Percentiles rank a stretch among this genome's conserved stretches.
Conservation (phyloP, 2,888 invertebrate species). For the Volucella inanis region DNA sequence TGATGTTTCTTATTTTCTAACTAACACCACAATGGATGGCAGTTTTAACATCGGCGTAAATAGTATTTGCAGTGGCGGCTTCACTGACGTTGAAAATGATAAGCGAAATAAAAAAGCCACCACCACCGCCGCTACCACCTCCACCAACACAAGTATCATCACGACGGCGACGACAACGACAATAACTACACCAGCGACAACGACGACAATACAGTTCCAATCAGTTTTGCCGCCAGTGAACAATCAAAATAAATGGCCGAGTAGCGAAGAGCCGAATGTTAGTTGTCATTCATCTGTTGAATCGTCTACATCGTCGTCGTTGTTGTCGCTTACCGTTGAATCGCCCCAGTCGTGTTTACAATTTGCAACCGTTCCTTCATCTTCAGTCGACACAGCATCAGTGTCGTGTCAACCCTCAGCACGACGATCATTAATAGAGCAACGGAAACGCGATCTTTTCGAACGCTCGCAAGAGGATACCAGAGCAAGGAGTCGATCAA, state of each 20-base stretch:
- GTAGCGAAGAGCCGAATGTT: slow-evolving; percentile 69
- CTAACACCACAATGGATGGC: slow-evolving; percentile 34
- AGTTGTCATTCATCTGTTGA: slow-evolving; percentile 76
- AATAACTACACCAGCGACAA: slow-evolving; percentile 19
- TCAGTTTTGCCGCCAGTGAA: slow-evolving; percentile 47
- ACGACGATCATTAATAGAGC: slow-evolving; percentile 41
- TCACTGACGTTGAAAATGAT: slow-evolving; percentile 65
- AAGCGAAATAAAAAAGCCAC: slow-evolving; percentile 47
- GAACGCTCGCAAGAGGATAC: slow-evolving; percentile 68
- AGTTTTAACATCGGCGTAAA: slow-evolving; percentile 56
- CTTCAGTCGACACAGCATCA: slow-evolving; percentile 27
- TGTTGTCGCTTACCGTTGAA: slow-evolving; percentile 26
- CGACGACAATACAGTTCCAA: slow-evolving; percentile 39
- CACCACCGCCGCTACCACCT: slow-evolving; percentile 14
- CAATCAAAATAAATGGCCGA: slow-evolving; percentile 75
- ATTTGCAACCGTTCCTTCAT: slow-evolving; percentile 16
- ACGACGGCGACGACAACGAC: neutral
- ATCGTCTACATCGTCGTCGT: slow-evolving; percentile 72
- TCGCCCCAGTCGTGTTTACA: slow-evolving; percentile 40
- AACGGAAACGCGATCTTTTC: slow-evolving; percentile 59
- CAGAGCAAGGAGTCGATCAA: slow-evolving; percentile 61
- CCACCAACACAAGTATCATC: neutral
- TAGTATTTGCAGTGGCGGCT: slow-evolving; percentile 42
- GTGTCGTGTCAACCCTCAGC: slow-evolving; percentile 23
- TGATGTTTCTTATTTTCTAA: slow-evolving; percentile 48